Base-by-base conservation (phyloP, 2,797 vertebrate genomes). In the Megaceryle alcyon region DNA sequence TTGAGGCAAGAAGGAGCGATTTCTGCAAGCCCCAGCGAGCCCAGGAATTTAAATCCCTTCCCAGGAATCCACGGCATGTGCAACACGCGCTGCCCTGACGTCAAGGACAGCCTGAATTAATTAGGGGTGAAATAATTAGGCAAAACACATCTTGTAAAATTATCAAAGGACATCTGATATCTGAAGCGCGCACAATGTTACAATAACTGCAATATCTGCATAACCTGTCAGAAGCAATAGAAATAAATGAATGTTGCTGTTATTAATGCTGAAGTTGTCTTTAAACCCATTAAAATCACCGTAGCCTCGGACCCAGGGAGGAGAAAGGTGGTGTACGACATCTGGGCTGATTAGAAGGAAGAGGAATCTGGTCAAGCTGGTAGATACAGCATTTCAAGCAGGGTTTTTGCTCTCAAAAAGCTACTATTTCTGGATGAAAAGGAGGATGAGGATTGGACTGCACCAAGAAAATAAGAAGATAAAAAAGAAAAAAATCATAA, bases 91-190 rank as follows among this genome's bases (percentile, higher is more conserved):
- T 89, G 81, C 54, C 71, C 61, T 80, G 76, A 88, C 5, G 2
- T 78, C 84, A 92, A 78, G 82, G 72, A 80, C 49, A 89, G 56
- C 37, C 65, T 33, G 49, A 89, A 87, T 92, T 93, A 75, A 89
- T 94, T 48, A 48, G 41, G 68, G 69, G 91, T 7, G 12, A 93
- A 95, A 89, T 72, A 96, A 96, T 92, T 94, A 96, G 44, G 76
- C 54, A 97, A 94, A 96, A 97, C 10, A 5, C 20, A 75, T 91
- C 76, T 78, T 89, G 94, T 91, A 91, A 91, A 92, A 96, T 78
- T 87, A 96, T 93, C 92, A 78, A 92, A 96, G 84, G 61, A 85
- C 71, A 81, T 61, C 90, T 44, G 66, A 61, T 81, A 92, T 73
- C 87, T 13, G 20, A 92, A 70, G 78, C 6, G 0, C 1, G 0